Conservation (phyloP, 2,888 invertebrate genomes). For the Pristionchus mayeri region DNA sequence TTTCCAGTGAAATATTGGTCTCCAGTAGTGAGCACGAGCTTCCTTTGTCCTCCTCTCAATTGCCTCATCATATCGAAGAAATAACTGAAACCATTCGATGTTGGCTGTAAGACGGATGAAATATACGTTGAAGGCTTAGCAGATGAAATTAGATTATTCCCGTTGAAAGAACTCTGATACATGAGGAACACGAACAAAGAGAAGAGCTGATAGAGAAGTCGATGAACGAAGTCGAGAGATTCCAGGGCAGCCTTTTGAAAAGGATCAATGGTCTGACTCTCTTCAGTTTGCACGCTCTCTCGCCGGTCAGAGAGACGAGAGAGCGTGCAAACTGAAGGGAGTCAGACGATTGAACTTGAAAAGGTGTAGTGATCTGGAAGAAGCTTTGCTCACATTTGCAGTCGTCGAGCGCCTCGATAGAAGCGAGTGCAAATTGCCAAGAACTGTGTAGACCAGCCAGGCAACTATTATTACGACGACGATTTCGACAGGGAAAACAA, state of each 20-base stretch:
- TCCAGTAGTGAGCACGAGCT: neutral
- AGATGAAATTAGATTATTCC: neutral
- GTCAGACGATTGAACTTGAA: too few relatives aligned
- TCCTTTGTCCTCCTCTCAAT: neutral
- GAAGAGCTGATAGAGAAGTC: neutral
- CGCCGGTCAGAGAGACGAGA: too few relatives aligned
- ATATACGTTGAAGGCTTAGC: neutral
- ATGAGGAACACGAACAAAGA: neutral
- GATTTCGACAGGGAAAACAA: neutral
- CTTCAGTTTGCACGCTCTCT: neutral
- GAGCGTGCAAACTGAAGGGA: too few relatives aligned
- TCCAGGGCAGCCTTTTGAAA: neutral
- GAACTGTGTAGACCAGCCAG: neutral
- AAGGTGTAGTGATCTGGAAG: too few relatives aligned
- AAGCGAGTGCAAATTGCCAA: neutral
- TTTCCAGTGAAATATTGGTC: neutral
- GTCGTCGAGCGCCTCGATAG: neutral
- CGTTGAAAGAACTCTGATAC: slow-evolving; percentile 15
- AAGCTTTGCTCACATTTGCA: neutral
- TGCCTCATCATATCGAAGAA: neutral
- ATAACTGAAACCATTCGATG: neutral
- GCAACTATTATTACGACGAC: neutral
- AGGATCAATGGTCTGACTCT: neutral
- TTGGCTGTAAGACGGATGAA: neutral
- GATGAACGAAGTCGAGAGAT: neutral